phyloP scores from a whole-genome alignment of 2,113 vertebrate species.

The Elanoides forficatus region DNA sequence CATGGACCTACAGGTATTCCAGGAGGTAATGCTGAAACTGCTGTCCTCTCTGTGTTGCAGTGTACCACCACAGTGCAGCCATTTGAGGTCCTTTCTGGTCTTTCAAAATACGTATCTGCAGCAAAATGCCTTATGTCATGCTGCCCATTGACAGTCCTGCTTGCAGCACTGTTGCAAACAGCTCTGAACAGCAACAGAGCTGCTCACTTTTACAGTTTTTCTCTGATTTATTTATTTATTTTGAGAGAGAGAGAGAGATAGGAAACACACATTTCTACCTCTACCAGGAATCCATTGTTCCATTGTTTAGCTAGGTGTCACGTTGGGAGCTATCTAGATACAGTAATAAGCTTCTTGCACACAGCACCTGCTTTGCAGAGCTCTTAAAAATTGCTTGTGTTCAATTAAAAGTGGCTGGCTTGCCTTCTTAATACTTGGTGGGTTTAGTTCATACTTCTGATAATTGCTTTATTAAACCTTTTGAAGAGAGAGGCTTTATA shows the following conservation, averaged over 20 bases:
- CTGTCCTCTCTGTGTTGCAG: not conserved
- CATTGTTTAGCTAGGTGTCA: not conserved
- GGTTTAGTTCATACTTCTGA: not conserved
- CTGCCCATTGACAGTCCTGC: not conserved
- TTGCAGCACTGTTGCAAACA: not conserved
- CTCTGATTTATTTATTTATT: too few species aligned
- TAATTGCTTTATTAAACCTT: not conserved
- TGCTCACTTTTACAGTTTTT: not conserved
- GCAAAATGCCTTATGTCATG: not conserved
- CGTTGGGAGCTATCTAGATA: fast-evolving
- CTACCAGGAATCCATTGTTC: not conserved
- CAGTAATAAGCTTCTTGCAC: not conserved
- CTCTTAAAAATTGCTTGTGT: not conserved
- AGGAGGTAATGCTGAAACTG: too few species aligned
- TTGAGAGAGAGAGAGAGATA: too few species aligned
- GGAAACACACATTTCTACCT: not conserved
- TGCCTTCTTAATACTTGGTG: not conserved
- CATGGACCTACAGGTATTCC: not conserved
- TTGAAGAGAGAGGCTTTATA: not conserved
- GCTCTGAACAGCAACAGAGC: not conserved
- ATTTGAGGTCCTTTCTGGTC: not conserved
- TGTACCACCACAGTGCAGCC: fast-evolving
- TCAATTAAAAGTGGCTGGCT: not conserved
- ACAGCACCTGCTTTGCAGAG: not conserved
- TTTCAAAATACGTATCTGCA: not conserved